phyloP scores from a whole-genome alignment of 2,113 vertebrate genomes.

The Perccottus glenii region DNA sequence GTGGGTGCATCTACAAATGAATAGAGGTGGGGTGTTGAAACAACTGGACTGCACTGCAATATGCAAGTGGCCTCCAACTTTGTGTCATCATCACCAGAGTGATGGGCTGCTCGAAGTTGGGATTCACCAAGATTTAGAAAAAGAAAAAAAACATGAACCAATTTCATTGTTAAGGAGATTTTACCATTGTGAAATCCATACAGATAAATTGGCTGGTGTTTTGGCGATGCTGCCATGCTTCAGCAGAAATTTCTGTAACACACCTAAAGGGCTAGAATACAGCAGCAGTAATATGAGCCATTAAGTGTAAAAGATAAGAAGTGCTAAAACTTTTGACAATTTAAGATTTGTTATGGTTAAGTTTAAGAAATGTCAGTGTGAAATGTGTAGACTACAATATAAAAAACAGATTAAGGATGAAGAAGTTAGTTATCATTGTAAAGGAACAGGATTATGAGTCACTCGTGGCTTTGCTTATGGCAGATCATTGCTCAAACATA shows the following conservation, averaged over 20 bases:
- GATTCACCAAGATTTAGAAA: constrained; percentile 32
- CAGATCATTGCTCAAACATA: constrained; percentile 44
- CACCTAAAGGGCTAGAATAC: constrained; percentile 3
- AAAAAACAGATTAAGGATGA: constrained; percentile 34
- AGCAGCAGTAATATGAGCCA: background rate
- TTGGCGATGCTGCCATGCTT: constrained; percentile 39
- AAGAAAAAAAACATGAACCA: constrained; percentile 41
- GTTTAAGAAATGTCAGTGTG: constrained; percentile 5
- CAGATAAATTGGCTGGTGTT: constrained; percentile 59
- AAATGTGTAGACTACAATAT: background rate
- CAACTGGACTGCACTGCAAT: constrained; percentile 31
- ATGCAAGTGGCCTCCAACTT: constrained; percentile 37
- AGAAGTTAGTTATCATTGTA: constrained; percentile 18
- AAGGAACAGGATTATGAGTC: constrained; percentile 51
- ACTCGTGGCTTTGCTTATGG: constrained; percentile 55
- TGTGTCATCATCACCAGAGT: constrained; percentile 43
- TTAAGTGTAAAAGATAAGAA: background rate
- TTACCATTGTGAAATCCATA: constrained; percentile 25
- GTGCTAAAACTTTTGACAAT: background rate
- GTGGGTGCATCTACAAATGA: background rate
- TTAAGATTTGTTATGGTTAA: background rate
- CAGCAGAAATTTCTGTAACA: constrained; percentile 32
- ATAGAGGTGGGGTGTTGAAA: constrained; percentile 10
- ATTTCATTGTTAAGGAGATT: constrained; percentile 40
- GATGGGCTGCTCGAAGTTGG: constrained; percentile 27